Evolutionary conservation across 2,888 invertebrate species (phyloP).

Genomic region (Aporophyla nigra): DNA sequence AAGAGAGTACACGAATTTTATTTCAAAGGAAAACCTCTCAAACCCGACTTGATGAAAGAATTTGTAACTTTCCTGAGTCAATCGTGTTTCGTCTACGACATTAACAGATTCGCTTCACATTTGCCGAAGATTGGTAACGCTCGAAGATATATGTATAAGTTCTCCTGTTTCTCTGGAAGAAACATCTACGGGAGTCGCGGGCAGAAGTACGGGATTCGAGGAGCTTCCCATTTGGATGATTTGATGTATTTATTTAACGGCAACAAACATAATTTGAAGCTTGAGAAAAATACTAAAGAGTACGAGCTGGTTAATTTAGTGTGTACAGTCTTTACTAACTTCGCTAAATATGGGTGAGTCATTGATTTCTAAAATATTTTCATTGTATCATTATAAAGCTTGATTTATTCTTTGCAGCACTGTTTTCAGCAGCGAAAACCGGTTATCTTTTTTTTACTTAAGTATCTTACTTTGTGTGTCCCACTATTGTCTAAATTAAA

Average conservation of each 20-base stretch:
- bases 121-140: conserved; percentile 46
- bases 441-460: too few species aligned
- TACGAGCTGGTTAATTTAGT: conserved; percentile 75
- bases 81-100: conserved; percentile 63
- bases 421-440: too few species aligned
- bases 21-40: conserved; percentile 70
- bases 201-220: conserved; percentile 71
- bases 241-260: conserved; percentile 79
- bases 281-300: conserved; percentile 72
- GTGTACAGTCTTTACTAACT: conserved; percentile 79
- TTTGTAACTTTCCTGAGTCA: conserved; percentile 69
- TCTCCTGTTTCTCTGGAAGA: conserved; percentile 75
- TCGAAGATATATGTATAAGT: conserved; percentile 57
- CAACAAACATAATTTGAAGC: conserved; percentile 67
- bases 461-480: neutral
- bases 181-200: conserved; percentile 73
- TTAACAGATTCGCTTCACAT: conserved; percentile 58
- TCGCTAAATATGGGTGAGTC: conserved; percentile 66
- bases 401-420: neutral
- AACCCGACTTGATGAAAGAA: conserved; percentile 65
- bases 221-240: conserved; percentile 80
- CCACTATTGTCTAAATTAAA: neutral
- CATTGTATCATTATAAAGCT: neutral
- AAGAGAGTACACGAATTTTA: conserved; percentile 74
- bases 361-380: neutral